Evolutionary conservation across 1,140 invertebrate species (phyloP).

Genomic region (Amyelois transitella): DNA sequence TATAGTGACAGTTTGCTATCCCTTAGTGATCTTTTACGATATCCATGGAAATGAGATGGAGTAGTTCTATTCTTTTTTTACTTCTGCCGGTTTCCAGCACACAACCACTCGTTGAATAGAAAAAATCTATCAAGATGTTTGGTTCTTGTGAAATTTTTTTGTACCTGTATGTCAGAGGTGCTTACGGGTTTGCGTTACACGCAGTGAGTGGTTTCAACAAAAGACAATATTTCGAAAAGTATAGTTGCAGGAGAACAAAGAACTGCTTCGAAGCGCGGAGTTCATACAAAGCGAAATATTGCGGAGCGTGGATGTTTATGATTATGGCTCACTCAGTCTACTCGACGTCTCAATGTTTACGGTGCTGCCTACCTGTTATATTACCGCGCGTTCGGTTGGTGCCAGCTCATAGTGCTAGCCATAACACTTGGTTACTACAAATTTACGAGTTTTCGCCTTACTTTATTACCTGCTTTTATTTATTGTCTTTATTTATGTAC

Average conservation of each 20-base stretch:
- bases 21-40: too few species aligned
- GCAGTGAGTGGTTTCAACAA: constrained; percentile 61
- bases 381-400: not conserved
- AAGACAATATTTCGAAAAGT: constrained; percentile 65
- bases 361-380: constrained; percentile 26
- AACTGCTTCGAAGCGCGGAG: constrained; percentile 46
- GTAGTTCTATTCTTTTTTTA: too few species aligned
- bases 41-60: too few species aligned
- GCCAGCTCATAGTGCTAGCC: not conserved
- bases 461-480: not conserved
- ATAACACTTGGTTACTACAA: not conserved
- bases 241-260: constrained; percentile 66
- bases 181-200: constrained; percentile 29
- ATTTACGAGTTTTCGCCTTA: not conserved
- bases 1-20: too few species aligned
- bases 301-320: constrained; percentile 59
- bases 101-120: too few species aligned
- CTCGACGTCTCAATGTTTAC: constrained; percentile 56
- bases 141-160: not conserved
- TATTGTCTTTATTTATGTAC: not conserved
- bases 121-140: not conserved
- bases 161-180: not conserved
- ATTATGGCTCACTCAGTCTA: constrained; percentile 59
- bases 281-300: constrained; percentile 66
- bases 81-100: too few species aligned